Evolutionary conservation across 2,113 vertebrate genomes (phyloP), one percentile per base, ranked within the genome.

Genomic region (Ceuthmochares aereus): DNA sequence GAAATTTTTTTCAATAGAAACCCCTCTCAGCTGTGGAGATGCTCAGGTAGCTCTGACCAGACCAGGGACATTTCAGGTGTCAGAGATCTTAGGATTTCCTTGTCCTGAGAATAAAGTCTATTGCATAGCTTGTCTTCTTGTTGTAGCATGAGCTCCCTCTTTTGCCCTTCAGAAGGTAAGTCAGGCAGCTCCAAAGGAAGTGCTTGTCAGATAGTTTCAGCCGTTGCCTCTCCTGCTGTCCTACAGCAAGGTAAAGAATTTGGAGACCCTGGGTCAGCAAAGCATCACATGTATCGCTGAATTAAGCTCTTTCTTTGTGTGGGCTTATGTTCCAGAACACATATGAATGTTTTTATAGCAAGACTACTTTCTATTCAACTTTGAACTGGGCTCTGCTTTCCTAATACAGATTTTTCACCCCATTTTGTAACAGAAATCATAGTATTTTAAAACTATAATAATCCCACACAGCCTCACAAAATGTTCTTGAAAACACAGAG

Each of bases 81-180:
- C 23, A 56, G 49, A 75, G 47, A 27, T 43, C 52, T 56, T 59
- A 37, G 34, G 9, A 64, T 49, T 21, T 80, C 45, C 40, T 70
- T 66, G 17, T 62, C 47, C 20, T 10, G 13, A 54, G 68, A 40
- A 69, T n/a, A 68, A 72, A 52, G 3, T 37, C 32, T 67, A 6
- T 2, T 23, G 34, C 12, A 8, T 15, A 22, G 26, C 37, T 93
- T 60, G 4, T 62, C 26, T 18, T 93, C 79, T 94, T 37, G 23
- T 90, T 84, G 89, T 89, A 93, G 82, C 92, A 25, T 62, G 91
- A 96, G 89, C 91, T 96, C 94, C 92, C 89, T 87, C 89, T 96
- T 92, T 92, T 95, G 95, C 94, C 90, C 84, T 91, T 79, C 3
- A 6, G 74, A 84, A 93, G 92, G 83, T 90, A 97, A 96, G 40